Evolutionary conservation across 2,113 vertebrate genomes (phyloP).

Genomic region (human (Homo sapiens)): DNA sequence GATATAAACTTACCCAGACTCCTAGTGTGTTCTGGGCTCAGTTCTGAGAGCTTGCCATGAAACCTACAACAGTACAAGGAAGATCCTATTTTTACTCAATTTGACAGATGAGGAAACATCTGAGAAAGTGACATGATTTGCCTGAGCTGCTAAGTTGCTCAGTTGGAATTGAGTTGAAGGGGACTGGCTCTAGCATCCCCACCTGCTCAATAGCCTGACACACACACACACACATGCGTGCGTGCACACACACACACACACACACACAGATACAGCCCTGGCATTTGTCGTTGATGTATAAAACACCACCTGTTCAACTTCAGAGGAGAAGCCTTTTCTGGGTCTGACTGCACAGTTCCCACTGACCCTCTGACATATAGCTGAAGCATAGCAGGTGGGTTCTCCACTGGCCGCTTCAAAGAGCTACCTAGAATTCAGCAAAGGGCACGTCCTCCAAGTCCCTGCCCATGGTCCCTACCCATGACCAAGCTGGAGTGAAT

Average conservation of each 20-base stretch:
- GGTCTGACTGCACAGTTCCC: too few species aligned
- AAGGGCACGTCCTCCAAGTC: rapidly evolving
- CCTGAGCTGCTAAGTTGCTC: background rate
- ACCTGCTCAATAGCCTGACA: background rate
- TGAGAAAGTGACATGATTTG: background rate
- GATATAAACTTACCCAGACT: rapidly evolving
- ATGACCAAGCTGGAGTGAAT: too few species aligned
- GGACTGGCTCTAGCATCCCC: background rate
- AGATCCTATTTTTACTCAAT: background rate
- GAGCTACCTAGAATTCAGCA: background rate
- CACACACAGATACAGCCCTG: background rate
- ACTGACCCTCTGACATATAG: rapidly evolving
- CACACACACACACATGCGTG: background rate
- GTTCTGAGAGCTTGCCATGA: background rate
- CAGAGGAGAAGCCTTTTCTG: background rate
- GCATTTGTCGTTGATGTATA: background rate
- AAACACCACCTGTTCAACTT: background rate
- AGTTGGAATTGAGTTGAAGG: background rate
- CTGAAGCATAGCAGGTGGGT: rapidly evolving
- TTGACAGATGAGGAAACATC: background rate
- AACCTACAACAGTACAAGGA: background rate
- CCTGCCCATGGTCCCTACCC: too few species aligned
- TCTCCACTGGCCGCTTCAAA: rapidly evolving
- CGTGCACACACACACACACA: rapidly evolving
- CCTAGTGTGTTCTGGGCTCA: rapidly evolving